A percentile compares a stretch with the other conserved stretches of the same genome.
Evolutionary conservation across 2,113 vertebrate genomes (phyloP).

Genomic region (Chaetura pelagica): DNA sequence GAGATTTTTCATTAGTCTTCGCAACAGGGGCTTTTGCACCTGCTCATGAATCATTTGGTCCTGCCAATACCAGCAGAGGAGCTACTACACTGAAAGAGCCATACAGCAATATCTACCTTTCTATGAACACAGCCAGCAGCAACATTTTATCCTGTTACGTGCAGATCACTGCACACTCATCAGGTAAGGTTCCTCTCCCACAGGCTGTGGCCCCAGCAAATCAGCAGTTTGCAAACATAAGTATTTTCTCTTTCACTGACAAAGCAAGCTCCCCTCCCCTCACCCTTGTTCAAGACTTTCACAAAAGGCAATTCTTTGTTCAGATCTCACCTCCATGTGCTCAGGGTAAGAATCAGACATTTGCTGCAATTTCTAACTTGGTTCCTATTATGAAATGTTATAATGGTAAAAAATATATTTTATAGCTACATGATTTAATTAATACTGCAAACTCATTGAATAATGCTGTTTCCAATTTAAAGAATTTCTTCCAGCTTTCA

Average conservation of each 20-base stretch:
- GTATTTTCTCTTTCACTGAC: background rate
- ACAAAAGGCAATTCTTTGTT: background rate
- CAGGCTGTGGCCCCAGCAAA: background rate
- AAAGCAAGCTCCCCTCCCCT: background rate
- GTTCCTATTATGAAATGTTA: background rate
- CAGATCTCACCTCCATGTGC: background rate
- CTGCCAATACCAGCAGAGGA: background rate
- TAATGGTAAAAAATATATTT: background rate
- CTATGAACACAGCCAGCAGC: background rate
- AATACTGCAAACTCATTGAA: background rate
- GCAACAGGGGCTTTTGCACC: background rate
- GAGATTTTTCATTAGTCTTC: background rate
- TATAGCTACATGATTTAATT: background rate
- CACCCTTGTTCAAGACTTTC: background rate
- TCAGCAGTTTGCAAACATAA: background rate
- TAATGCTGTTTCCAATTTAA: background rate
- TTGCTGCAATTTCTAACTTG: background rate
- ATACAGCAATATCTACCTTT: background rate
- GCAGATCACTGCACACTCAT: fast-evolving
- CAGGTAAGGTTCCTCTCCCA: background rate
- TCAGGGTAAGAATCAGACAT: background rate
- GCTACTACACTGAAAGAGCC: background rate
- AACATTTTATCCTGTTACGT: background rate
- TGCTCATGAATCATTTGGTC: background rate
- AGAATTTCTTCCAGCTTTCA: constrained; percentile 3